Evolutionary conservation across 2,888 invertebrate genomes (phyloP), one percentile per base, ranked within the genome.

Genomic region (Pollenia griseotomentosa): DNA sequence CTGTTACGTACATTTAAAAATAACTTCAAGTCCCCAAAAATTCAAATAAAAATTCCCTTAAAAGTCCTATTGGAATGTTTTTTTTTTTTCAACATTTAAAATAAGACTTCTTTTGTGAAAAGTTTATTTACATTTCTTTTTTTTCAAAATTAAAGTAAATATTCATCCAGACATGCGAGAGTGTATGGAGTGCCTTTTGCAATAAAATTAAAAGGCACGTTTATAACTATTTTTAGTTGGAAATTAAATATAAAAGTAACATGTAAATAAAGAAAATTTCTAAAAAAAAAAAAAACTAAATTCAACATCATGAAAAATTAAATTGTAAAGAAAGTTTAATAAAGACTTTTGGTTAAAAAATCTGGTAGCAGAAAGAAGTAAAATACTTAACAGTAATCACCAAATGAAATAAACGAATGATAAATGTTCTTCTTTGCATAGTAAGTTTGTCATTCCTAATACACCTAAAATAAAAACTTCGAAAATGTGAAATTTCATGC

Each of bases 1-100:
- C 46, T n/a, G 23, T 19, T 33, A 33, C 19, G n/a, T 46, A 57
- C n/a, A 19, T 46, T 42, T 23, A 14, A 55, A 68, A 51, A 33
- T 16, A 63, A 44, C 46, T 70, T 40, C 12, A 11, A 68, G 59
- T 66, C 23, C 57, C n/a, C 10, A 75, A 65, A 44, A 33, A 48
- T 5, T n/a, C 4, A 46, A 3, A 57, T 6, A 33, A 10, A 61
- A 71, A 70, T 70, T 33, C 33, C 65, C 53, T 48, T 16, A 70
- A 75, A 63, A 77, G 40, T 70, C 46, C 53, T 63, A 23, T 33
- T n/a, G 70, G 53, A 83, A 51, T 75, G 33, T 75, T 68, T 44
- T 70, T 51, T 75, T 68, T n/a, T n/a, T 53, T 70, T 40, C 8
- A 66, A 59, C 48, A 51, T 74, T 65, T 73, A 19, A 33, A 57